Percentiles rank a stretch among this genome's conserved stretches.
Evolutionary conservation across 1,140 invertebrate genomes (phyloP).

Genomic region (Megalonaias nervosa): DNA sequence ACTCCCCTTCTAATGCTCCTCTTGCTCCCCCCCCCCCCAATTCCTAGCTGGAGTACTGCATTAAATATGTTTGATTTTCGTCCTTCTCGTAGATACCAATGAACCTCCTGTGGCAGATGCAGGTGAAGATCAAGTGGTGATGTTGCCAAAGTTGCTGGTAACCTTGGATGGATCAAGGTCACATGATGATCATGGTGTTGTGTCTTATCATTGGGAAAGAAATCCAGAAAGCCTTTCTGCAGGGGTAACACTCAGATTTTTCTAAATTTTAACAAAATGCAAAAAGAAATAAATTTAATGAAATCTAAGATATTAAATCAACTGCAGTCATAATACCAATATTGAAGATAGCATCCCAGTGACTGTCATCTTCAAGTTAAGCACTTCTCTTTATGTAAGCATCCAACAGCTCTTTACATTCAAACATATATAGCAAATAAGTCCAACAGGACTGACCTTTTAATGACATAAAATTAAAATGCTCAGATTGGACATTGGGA

Average conservation of each 20-base stretch:
- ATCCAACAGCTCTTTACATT: not conserved
- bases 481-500: no score
- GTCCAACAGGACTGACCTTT: no score
- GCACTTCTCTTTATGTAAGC: not conserved
- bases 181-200: slow-evolving; percentile 89
- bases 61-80: not conserved
- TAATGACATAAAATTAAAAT: no score
- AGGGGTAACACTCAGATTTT: slow-evolving; percentile 73
- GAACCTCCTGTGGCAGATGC: slow-evolving; percentile 89
- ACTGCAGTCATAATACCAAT: not conserved
- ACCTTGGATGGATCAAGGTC: slow-evolving; percentile 89
- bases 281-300: not conserved
- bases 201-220: slow-evolving; percentile 87
- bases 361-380: not conserved
- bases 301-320: not conserved
- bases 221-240: slow-evolving; percentile 87
- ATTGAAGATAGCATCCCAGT: not conserved
- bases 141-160: slow-evolving; percentile 83
- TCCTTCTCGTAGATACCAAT: slow-evolving; percentile 82
- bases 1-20: no score
- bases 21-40: no score
- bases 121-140: slow-evolving; percentile 79
- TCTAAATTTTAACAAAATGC: not conserved
- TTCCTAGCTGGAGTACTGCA: no score
- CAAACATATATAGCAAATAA: no score